These are phyloP conservation scores for Andrena camellia DNA, from an alignment of 2,888 invertebrate genomes.

Conservation along the genomic window DNA sequence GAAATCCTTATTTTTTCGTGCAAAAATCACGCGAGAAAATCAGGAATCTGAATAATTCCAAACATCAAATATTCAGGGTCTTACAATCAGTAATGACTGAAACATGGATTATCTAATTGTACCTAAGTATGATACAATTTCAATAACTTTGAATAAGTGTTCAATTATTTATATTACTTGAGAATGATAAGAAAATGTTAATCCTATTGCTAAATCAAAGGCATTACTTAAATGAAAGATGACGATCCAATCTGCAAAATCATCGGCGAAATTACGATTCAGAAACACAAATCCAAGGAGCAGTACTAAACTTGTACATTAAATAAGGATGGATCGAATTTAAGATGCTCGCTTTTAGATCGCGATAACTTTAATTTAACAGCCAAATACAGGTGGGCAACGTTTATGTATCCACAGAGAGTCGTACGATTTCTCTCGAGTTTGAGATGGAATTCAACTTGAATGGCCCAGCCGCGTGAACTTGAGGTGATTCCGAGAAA, in stretches of 20 bases:
- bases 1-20: too few relatives aligned
- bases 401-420: conserved; percentile 33
- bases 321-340: conserved; percentile 9
- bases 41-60: too few relatives aligned
- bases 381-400: conserved; percentile 8
- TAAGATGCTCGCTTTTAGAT: conserved; percentile 9
- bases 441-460: conserved; percentile 40
- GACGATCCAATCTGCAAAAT: neutral
- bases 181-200: too few relatives aligned
- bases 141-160: too few relatives aligned
- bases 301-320: neutral
- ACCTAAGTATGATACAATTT: too few relatives aligned
- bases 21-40: too few relatives aligned
- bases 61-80: too few relatives aligned
- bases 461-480: conserved; percentile 40
- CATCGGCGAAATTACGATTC: neutral
- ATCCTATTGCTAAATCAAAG: too few relatives aligned
- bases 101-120: too few relatives aligned
- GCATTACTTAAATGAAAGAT: too few relatives aligned
- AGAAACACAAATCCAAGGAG: conserved; percentile 4
- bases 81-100: too few relatives aligned
- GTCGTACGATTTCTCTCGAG: conserved; percentile 14
- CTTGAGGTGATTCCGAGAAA: conserved; percentile 38
- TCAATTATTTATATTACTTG: too few relatives aligned
- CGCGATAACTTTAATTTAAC: conserved; percentile 31